Base-by-base conservation (phyloP, 1,140 invertebrate genomes). In the Phortica variegata region DNA sequence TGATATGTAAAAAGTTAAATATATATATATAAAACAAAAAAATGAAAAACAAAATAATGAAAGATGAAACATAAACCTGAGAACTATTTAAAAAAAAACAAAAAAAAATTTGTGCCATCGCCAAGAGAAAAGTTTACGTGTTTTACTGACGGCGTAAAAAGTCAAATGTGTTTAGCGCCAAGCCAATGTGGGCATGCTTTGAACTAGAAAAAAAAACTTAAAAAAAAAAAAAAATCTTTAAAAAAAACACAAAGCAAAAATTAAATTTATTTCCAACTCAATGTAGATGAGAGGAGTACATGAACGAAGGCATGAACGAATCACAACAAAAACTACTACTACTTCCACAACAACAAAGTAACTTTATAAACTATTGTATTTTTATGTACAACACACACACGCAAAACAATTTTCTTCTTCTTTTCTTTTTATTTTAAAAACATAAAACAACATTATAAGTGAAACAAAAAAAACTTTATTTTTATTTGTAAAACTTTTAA, bases 201-300 rank as follows among this genome's bases (percentile, higher is more conserved):
- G 12, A 43, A 38, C 19, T 16, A 13, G 19, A 42, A 23, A 40
- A 39, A 43, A 29, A 37, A 19, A 19, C 8, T 16, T 21, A 45
- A 8, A 49, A 18, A 54, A 19, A 40, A 20, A 41, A 13, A 33
- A 31, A 29, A 41, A 43, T 10, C 44, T 34, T 47, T 51, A 47
- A 19, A 12, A 54, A 54, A 57, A 18, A 41, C 43, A 49, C 43
- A 40, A 43, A 39, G 39, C 19, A 45, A 42, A 47, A 51, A 66
- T 48, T 61, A 56, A 56, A 41, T 54, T 66, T 65, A 49, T 59
- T 31, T 62, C n/a, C n/a, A n/a, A n/a, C n/a, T n/a, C n/a, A n/a
- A n/a, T n/a, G n/a, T n/a, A n/a, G n/a, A n/a, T n/a, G n/a, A n/a
- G n/a, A n/a, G n/a, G n/a, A n/a, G n/a, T n/a, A n/a, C n/a, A n/a